Conservation (phyloP, 1,140 invertebrate genomes). For the Orius insidiosus region DNA sequence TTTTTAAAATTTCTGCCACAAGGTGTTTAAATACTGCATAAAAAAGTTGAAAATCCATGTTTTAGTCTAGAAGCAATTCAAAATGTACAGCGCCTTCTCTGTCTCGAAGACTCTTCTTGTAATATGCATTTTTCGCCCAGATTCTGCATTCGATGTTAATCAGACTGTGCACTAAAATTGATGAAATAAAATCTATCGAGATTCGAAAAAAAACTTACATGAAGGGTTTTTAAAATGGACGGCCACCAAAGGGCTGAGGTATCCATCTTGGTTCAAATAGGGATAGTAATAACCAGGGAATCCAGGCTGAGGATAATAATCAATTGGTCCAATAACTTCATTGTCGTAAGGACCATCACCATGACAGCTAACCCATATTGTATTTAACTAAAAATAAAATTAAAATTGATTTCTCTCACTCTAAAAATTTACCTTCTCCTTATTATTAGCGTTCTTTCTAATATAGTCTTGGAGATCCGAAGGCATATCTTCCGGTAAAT, state of each 20-base stretch:
- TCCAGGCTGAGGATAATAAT: slow-evolving; percentile 51
- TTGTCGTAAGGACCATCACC: slow-evolving; percentile 60
- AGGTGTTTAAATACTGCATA: too few relatives aligned
- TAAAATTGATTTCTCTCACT: neutral
- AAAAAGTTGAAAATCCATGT: too few relatives aligned
- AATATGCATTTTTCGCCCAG: slow-evolving; percentile 74
- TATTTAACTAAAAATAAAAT: slow-evolving; percentile 30
- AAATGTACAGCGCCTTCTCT: slow-evolving; percentile 73
- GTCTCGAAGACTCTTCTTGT: slow-evolving; percentile 43
- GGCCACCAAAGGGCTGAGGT: slow-evolving; percentile 72
- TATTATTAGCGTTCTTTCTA: slow-evolving; percentile 18
- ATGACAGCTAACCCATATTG: slow-evolving; percentile 66
- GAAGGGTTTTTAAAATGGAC: slow-evolving; percentile 54
- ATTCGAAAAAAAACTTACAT: slow-evolving; percentile 31
- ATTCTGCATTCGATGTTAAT: slow-evolving; percentile 76
- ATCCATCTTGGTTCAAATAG: slow-evolving; percentile 54
- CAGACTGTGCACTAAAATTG: slow-evolving; percentile 41
- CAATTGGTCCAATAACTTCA: slow-evolving; percentile 50
- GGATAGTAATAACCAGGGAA: slow-evolving; percentile 71
- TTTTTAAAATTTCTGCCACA: too few relatives aligned
- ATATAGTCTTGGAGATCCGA: slow-evolving; percentile 40
- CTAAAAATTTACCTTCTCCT: slow-evolving; percentile 9
- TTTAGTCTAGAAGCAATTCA: slow-evolving; percentile 65
- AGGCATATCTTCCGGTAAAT: slow-evolving; percentile 53
- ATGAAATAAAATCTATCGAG: slow-evolving; percentile 10